Evolutionary conservation across 2,113 vertebrate species (phyloP).

Genomic region (Indicator indicator): DNA sequence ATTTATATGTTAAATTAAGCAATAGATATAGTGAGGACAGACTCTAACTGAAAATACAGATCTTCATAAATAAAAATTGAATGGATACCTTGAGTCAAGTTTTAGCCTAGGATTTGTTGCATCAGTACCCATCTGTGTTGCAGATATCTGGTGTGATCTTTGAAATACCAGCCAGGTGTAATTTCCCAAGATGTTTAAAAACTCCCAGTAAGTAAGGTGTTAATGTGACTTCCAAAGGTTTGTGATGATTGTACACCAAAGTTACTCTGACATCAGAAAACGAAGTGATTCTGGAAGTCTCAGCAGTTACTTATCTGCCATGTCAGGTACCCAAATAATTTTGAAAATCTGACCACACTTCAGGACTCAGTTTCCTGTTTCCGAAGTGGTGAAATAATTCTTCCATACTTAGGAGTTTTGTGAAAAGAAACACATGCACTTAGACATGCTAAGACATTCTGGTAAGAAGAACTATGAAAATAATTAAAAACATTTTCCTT

Average conservation of each 20-base stretch:
- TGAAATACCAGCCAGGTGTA: neutral
- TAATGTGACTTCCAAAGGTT: neutral
- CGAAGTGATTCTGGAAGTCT: neutral
- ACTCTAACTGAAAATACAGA: neutral
- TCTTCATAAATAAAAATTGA: neutral
- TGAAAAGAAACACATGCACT: neutral
- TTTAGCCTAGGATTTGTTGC: neutral
- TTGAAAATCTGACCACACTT: neutral
- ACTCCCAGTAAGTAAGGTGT: rapidly evolving
- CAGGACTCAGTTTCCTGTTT: neutral
- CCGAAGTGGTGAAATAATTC: neutral
- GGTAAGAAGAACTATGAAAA: neutral
- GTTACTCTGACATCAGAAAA: neutral
- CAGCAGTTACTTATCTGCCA: neutral
- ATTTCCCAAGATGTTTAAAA: neutral
- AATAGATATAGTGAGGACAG: neutral
- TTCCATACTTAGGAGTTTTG: neutral
- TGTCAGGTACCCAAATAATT: neutral
- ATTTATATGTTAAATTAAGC: constrained; percentile 15
- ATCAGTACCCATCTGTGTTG: neutral
- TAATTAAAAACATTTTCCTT: neutral
- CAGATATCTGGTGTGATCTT: neutral
- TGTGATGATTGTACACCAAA: neutral
- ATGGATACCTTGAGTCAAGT: neutral
- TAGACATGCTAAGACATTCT: neutral